Evolutionary conservation across 2,888 invertebrate genomes (phyloP), one percentile per base, ranked within the genome.

Genomic region (Germaria angustata): DNA sequence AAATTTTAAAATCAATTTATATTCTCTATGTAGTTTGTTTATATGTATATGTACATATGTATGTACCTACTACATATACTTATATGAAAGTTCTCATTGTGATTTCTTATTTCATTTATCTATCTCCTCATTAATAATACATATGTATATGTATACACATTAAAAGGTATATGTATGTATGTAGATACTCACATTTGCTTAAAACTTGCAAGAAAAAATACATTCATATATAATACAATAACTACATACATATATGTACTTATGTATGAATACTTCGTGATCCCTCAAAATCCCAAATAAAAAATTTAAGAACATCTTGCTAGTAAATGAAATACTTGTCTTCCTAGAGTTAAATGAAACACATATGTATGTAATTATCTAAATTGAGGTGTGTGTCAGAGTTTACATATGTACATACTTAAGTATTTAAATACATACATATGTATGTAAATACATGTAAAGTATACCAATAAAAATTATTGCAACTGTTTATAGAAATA

Each of bases 1-100:
- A 46, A 66, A 36, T n/a, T n/a, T n/a, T 53, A 32, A 75, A 65
- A 65, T 65, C 65, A 61, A 51, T 0, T 3, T 53, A 53, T 15
- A 61, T 46, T 72, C 36, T 49, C 36, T 59, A 28, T 24, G 51
- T 72, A 51, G 28, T 41, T 41, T 59, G 3, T 44, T 53, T 63
- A 32, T 53, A 36, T 32, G 22, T 17, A 13, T 11, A n/a, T 28
- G 6, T 28, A 28, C 28, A 28, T 28, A 28, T 28, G 28, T 28
- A 28, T 28, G 28, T 28, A 28, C 6, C 3, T 28, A 3, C 28
- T 28, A 3, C 6, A 28, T 28, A 5, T 28, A 28, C 6, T 28
- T 28, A 28, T 28, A 28, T 28, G 44, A 57, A 69, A n/a, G 20
- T 46, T 44, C 4, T 55, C 41, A 28, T 39, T 53, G 0, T 13